phyloP scores from a whole-genome alignment of 2,888 invertebrate species.

The Erpobdella octoculata region DNA sequence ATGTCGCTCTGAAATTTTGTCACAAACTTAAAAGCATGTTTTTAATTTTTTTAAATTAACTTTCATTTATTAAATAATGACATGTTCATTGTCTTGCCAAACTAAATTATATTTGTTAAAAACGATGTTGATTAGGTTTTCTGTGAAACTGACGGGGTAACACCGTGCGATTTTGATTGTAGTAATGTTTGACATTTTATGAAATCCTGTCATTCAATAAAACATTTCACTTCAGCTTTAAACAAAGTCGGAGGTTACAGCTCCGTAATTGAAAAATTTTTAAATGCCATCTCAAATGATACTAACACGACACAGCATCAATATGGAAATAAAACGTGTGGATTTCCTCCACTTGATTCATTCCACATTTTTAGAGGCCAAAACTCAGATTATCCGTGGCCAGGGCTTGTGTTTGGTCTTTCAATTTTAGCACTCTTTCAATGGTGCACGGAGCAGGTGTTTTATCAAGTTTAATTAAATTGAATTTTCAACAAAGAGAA shows the following conservation, averaged over 20 bases:
- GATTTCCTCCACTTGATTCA: slow-evolving; percentile 34
- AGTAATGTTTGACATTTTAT: too few relatives aligned
- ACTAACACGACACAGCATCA: slow-evolving; percentile 34
- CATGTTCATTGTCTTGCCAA: too few relatives aligned
- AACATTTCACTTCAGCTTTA: slow-evolving; percentile 46
- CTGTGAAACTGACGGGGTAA: too few relatives aligned
- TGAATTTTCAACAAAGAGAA: too few relatives aligned
- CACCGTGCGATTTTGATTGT: too few relatives aligned
- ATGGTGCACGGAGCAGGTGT: slow-evolving; percentile 42
- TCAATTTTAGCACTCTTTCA: slow-evolving; percentile 37
- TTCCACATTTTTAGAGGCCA: slow-evolving; percentile 36
- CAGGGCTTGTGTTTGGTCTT: slow-evolving; percentile 37
- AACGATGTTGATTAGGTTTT: too few relatives aligned
- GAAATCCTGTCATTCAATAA: too few relatives aligned
- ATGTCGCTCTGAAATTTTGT: too few relatives aligned
- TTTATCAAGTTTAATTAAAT: background rate
- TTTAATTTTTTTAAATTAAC: too few relatives aligned
- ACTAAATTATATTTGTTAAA: too few relatives aligned
- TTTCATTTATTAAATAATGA: too few relatives aligned
- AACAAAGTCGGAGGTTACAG: slow-evolving; percentile 54
- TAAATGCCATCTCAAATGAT: slow-evolving; percentile 49
- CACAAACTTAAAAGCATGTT: too few relatives aligned
- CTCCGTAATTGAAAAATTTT: slow-evolving; percentile 48
- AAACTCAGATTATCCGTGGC: slow-evolving; percentile 35
- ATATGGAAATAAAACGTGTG: slow-evolving; percentile 34